phyloP scores from a whole-genome alignment of 64 coral and sea anemone species.

The Platygyra sinensis region DNA sequence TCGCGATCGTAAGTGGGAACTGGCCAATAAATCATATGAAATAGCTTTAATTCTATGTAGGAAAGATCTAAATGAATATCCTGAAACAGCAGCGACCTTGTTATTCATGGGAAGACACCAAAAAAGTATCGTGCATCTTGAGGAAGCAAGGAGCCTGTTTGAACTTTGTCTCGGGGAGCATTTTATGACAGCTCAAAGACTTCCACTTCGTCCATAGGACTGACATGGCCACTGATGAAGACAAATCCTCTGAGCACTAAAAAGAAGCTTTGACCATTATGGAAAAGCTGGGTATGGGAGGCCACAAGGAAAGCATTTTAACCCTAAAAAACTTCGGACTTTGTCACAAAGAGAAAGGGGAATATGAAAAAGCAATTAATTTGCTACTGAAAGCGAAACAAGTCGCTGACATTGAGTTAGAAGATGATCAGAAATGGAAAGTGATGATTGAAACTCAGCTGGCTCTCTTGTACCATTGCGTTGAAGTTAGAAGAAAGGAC shows the following conservation, averaged over 20 bases:
- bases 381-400: neutral
- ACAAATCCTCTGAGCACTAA: neutral
- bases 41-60: neutral
- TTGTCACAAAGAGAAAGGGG: neutral
- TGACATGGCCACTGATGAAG: neutral
- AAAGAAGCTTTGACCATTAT: conserved; percentile 3
- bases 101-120: neutral
- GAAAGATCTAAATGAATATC: neutral
- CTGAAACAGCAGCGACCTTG: conserved; percentile 13
- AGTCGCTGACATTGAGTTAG: conserved; percentile 24
- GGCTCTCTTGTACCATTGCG: conserved; percentile 10
- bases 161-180: neutral
- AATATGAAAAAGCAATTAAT: neutral
- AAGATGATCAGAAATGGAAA: conserved; percentile 27
- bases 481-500: neutral
- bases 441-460: conserved; percentile 1
- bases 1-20: too few relatives aligned
- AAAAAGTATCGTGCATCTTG: neutral
- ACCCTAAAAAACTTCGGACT: conserved; percentile 5
- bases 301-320: conserved; percentile 22
- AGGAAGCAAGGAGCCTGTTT: conserved; percentile 7
- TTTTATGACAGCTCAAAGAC: conserved; percentile 31
- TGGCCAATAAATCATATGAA: neutral
- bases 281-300: neutral
- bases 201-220: neutral